Evolutionary conservation across 2,888 invertebrate genomes (phyloP).

Genomic region (Drosophila macrospina): DNA sequence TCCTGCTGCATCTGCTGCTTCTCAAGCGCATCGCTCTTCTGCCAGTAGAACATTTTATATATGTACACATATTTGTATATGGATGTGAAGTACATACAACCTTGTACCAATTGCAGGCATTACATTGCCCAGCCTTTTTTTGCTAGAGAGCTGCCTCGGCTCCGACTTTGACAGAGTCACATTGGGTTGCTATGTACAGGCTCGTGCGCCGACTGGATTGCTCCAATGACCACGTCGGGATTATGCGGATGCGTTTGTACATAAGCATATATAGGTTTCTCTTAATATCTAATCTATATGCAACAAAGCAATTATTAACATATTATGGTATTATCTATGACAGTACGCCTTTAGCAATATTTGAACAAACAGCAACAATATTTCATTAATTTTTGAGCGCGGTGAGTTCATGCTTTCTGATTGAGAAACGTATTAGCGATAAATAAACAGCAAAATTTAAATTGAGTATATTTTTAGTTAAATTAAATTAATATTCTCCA

Average conservation of each 20-base stretch:
- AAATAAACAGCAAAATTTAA: too few species aligned
- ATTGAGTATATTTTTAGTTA: too few species aligned
- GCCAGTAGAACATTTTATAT: conserved; percentile 25
- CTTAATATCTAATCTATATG: neutral
- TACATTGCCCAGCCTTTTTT: conserved; percentile 50
- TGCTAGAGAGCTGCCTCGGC: conserved; percentile 22
- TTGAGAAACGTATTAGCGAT: too few species aligned
- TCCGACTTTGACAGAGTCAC: conserved; percentile 25
- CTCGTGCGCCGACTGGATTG: neutral
- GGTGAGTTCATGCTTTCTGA: too few species aligned
- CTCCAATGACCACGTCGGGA: neutral
- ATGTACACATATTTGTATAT: conserved; percentile 19
- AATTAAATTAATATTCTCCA: too few species aligned
- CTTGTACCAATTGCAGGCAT: conserved; percentile 70
- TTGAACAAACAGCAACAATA: too few species aligned
- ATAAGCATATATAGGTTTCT: neutral
- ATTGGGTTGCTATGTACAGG: neutral
- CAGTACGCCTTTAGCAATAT: too few species aligned
- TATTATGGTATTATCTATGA: too few species aligned
- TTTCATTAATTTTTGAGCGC: too few species aligned
- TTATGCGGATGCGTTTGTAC: neutral
- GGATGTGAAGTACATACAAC: conserved; percentile 15
- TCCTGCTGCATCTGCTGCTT: conserved; percentile 52
- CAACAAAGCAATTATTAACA: neutral
- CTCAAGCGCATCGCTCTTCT: conserved; percentile 41